phyloP scores from a whole-genome alignment of 2,888 invertebrate genomes.

The Ophonus ardosiacus region DNA sequence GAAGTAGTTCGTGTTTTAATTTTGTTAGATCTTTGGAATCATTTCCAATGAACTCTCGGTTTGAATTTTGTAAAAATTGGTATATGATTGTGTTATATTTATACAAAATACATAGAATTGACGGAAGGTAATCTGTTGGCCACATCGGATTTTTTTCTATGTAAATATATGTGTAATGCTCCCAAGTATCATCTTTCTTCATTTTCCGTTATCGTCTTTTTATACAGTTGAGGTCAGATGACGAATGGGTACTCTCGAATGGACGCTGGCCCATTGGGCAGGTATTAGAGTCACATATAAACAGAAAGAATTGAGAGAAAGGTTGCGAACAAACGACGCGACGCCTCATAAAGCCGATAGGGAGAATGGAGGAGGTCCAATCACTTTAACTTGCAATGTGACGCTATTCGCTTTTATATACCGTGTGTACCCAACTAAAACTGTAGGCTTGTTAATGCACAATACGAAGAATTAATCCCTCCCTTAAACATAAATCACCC shows the following conservation, averaged over 20 bases:
- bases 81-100: too few species aligned
- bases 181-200: too few species aligned
- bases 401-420: slow-evolving; percentile 65
- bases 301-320: slow-evolving; percentile 64
- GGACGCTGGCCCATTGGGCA: slow-evolving; percentile 67
- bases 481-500: slow-evolving; percentile 53
- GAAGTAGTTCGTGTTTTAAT: too few species aligned
- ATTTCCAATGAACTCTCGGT: too few species aligned
- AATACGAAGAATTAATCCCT: slow-evolving; percentile 52
- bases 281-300: slow-evolving; percentile 68
- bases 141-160: too few species aligned
- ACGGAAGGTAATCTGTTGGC: too few species aligned
- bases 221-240: background rate
- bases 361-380: slow-evolving; percentile 69
- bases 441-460: slow-evolving; percentile 56
- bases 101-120: too few species aligned
- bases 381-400: slow-evolving; percentile 69
- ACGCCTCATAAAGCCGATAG: slow-evolving; percentile 73
- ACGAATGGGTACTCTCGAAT: background rate
- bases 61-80: too few species aligned
- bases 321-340: slow-evolving; percentile 72
- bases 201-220: background rate
- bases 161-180: too few species aligned
- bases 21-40: too few species aligned
- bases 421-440: slow-evolving; percentile 35